Conservation (phyloP, 92 coral and sea anemone species). For the Zoanthus sansibaricus region DNA sequence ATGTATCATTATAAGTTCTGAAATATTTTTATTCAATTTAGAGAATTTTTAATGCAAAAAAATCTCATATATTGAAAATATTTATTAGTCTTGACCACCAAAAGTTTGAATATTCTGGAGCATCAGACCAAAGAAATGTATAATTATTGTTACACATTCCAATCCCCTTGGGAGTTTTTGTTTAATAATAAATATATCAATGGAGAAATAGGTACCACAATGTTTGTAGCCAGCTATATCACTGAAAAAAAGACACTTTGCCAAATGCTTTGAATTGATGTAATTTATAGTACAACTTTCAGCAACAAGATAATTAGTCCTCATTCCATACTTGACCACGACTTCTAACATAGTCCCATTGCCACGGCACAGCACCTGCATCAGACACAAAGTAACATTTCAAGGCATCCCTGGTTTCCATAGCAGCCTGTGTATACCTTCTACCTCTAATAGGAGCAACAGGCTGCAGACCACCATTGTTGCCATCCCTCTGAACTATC, state of each 20-base stretch:
- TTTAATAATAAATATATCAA: too few relatives aligned
- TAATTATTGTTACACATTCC: not conserved
- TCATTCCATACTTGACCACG: not conserved
- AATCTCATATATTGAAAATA: too few relatives aligned
- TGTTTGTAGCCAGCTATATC: too few relatives aligned
- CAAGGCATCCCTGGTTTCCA: conserved; percentile 34
- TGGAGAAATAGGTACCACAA: too few relatives aligned
- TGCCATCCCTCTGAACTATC: not conserved
- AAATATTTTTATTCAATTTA: too few relatives aligned
- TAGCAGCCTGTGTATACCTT: conserved; percentile 1
- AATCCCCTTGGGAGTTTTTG: not conserved
- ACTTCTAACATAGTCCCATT: conserved; percentile 24
- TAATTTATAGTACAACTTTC: too few relatives aligned
- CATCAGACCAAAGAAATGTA: not conserved
- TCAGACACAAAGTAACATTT: conserved; percentile 12
- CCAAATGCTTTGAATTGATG: too few relatives aligned
- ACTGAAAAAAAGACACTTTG: too few relatives aligned
- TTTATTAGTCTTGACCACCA: not conserved
- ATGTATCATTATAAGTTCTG: too few relatives aligned
- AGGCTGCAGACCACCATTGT: not conserved
- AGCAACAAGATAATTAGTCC: too few relatives aligned
- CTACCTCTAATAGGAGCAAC: not conserved
- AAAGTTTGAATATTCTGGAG: not conserved
- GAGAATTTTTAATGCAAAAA: too few relatives aligned
- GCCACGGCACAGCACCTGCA: conserved; percentile 31